phyloP scores from a whole-genome alignment of 2,113 vertebrate genomes.

The Daubentonia madagascariensis region DNA sequence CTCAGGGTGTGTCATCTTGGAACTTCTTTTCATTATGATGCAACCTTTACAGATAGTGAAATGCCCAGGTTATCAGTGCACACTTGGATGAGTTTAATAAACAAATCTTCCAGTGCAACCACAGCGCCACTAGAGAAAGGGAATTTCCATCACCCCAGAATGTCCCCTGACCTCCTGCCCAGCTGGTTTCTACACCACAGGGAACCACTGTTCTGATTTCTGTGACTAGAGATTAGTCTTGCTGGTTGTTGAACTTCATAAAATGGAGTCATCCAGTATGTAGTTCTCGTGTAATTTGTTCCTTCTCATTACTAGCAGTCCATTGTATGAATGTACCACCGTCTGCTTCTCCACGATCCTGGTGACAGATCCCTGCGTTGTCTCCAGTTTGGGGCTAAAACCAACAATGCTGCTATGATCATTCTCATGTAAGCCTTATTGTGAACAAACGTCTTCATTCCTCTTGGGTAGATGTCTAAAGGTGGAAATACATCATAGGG shows the following conservation, averaged over 20 bases:
- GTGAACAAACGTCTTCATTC: neutral
- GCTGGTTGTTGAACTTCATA: neutral
- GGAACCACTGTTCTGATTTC: no score
- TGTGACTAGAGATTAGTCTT: neutral
- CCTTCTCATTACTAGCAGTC: fast-evolving
- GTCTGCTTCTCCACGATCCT: neutral
- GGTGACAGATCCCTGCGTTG: neutral
- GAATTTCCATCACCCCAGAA: no score
- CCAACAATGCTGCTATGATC: fast-evolving
- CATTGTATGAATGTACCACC: fast-evolving
- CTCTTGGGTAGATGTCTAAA: neutral
- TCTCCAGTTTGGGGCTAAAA: neutral
- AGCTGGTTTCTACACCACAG: fast-evolving
- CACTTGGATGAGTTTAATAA: neutral
- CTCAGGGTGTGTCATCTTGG: neutral
- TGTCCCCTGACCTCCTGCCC: neutral
- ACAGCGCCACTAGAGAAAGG: fast-evolving
- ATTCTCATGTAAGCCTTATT: neutral
- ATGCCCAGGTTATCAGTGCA: neutral
- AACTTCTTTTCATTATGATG: no score
- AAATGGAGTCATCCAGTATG: neutral
- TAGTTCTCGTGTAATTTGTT: neutral
- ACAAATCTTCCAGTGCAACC: fast-evolving
- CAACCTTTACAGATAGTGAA: neutral
- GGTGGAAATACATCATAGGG: fast-evolving